Conservation (phyloP, 2,113 vertebrate genomes). For the Cyrtonyx montezumae region DNA sequence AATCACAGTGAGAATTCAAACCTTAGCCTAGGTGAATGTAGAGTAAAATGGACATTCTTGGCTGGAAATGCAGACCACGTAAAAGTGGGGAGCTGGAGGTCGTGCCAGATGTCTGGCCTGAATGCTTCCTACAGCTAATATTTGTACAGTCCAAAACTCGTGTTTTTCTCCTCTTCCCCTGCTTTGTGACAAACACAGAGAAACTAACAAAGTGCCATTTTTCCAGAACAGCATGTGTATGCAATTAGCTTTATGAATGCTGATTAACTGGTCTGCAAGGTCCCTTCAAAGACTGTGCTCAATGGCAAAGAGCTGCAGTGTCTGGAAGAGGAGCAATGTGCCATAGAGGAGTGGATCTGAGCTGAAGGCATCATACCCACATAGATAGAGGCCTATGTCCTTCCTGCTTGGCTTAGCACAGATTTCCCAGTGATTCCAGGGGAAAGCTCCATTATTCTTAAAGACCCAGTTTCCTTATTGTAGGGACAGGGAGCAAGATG, state of each 20-base stretch:
- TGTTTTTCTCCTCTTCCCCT: background rate
- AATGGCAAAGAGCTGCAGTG: background rate
- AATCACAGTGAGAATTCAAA: background rate
- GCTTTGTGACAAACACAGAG: background rate
- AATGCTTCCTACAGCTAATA: background rate
- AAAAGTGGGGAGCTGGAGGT: background rate
- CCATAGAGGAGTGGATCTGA: accelerated
- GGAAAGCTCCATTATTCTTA: background rate
- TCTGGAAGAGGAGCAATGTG: background rate
- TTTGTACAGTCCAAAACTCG: background rate
- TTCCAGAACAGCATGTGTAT: background rate
- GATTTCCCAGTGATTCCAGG: background rate
- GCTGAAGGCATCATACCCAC: background rate
- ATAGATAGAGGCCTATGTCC: background rate
- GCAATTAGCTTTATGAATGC: background rate
- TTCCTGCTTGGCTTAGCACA: background rate
- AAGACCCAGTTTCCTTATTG: background rate
- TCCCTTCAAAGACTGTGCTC: background rate
- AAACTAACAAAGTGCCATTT: background rate
- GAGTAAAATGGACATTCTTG: background rate
- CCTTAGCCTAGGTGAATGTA: background rate
- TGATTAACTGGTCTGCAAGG: background rate
- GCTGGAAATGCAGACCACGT: background rate
- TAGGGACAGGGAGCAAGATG: background rate
- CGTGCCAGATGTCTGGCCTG: background rate